Base-by-base conservation (phyloP, 2,797 vertebrate species). In the Danio kyathit region DNA sequence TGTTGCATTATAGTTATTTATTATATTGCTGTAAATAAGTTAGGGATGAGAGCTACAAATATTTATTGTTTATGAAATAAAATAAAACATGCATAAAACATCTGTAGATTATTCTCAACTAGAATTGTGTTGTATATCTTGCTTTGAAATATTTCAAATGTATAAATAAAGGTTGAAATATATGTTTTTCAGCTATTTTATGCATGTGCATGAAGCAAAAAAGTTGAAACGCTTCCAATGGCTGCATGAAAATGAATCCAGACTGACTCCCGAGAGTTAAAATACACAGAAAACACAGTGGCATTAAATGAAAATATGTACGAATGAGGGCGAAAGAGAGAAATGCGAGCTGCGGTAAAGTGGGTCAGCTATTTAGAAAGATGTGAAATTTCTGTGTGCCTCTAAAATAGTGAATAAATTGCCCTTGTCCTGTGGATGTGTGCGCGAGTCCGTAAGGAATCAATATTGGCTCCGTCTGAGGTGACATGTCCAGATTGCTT, bases 401-500 rank as follows among this genome's bases (percentile, higher is more conserved):
- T 56, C 49, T 66, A 63, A 75, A 60, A 84, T 92, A 91, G 88
- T 92, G 89, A 92, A 93, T 91, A 93, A 91, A 92, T 92, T 89
- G 88, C 84, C 89, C 81, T 79, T 81, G 91, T 90, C 84, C 88
- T 89, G 90, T 84, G 88, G 87, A 91, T 89, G 86, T 88, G 57
- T 61, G 79, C 91, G 88, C 86, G 90, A 86, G 91, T 90, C 90
- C 87, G 85, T 87, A 81, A 85, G 84, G 89, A 94, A 93, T 94
- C 92, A 92, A 94, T 93, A 94, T 90, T 87, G 87, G 88, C 87
- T 88, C 85, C 86, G 90, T 89, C 89, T 88, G 87, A 83, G 89
- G 88, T 89, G 91, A 92, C 90, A 90, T 88, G 88, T 89, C 89
- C 86, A 93, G 92, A 93, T 93, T 92, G 92, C 91, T 93, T 93